phyloP scores from a whole-genome alignment of 2,113 vertebrate genomes.

The Cephalopterus ornatus region DNA sequence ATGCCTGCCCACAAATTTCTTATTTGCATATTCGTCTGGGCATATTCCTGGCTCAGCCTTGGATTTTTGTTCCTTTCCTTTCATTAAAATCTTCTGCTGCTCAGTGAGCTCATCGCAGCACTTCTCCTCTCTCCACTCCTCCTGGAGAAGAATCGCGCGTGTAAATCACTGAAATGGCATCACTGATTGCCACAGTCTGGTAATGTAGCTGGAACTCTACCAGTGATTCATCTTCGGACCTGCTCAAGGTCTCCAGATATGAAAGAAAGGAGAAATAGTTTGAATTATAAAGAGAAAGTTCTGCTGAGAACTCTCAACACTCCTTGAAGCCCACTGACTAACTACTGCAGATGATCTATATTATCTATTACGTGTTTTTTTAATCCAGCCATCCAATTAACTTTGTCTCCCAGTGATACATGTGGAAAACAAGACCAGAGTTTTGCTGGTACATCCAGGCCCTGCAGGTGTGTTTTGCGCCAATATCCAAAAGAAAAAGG shows the following conservation, averaged over 20 bases:
- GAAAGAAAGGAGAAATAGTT: slow-evolving; percentile 26
- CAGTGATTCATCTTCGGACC: slow-evolving; percentile 13
- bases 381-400: neutral
- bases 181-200: slow-evolving; percentile 11
- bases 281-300: neutral
- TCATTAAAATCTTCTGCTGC: slow-evolving; percentile 23
- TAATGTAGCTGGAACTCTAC: neutral
- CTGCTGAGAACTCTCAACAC: neutral
- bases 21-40: slow-evolving; percentile 24
- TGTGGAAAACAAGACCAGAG: neutral
- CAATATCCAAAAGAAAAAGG: neutral
- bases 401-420: neutral
- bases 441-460: neutral
- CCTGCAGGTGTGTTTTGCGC: neutral
- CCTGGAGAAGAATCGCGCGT: neutral
- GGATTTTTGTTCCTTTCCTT: neutral
- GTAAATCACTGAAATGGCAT: slow-evolving; percentile 57
- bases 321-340: neutral
- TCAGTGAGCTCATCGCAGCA: slow-evolving; percentile 19
- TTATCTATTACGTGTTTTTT: neutral
- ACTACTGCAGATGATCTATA: neutral
- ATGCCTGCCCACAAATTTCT: neutral
- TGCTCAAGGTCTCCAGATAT: slow-evolving; percentile 40
- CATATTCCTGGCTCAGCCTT: neutral
- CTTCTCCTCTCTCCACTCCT: neutral